These are phyloP conservation scores for Penaeus chinensis DNA, from an alignment of 1,140 invertebrate species.

Conservation along the genomic window DNA sequence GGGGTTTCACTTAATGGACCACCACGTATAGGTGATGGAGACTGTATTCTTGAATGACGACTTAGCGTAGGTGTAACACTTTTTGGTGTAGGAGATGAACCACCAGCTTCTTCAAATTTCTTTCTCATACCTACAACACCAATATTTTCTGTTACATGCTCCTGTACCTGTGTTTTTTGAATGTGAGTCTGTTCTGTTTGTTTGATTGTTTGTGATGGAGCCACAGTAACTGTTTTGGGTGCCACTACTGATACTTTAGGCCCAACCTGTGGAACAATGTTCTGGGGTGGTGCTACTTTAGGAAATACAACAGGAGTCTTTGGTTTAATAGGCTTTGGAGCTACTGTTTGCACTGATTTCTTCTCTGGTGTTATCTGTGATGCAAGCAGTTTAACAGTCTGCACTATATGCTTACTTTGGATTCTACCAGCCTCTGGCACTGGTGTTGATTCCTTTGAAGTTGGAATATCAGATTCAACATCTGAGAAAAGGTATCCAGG, in stretches of 20 bases:
- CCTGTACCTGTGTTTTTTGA: constrained; percentile 45
- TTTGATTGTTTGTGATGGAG: not conserved
- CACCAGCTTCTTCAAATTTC: constrained; percentile 44
- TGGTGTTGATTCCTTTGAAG: constrained; percentile 40
- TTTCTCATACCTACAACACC: constrained; percentile 44
- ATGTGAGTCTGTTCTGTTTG: not conserved
- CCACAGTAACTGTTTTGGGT: constrained; percentile 54
- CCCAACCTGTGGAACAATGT: constrained; percentile 10
- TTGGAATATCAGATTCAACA: constrained; percentile 48
- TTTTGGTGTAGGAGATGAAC: constrained; percentile 47
- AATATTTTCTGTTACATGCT: constrained; percentile 25
- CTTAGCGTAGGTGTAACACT: not conserved
- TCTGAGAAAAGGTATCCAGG: constrained; percentile 37
- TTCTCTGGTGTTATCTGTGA: constrained; percentile 42
- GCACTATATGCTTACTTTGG: constrained; percentile 45
- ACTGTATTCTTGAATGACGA: constrained; percentile 13
- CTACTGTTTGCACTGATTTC: constrained; percentile 9
- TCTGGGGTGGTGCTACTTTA: not conserved
- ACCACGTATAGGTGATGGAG: constrained; percentile 34
- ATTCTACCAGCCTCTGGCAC: constrained; percentile 17
- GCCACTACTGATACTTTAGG: constrained; percentile 3
- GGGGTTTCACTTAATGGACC: constrained; percentile 7
- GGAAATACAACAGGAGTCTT: constrained; percentile 9
- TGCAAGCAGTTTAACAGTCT: constrained; percentile 26
- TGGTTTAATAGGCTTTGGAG: not conserved